These are phyloP conservation scores for Gavialis gangeticus DNA, from an alignment of 2,113 vertebrate genomes.

Conservation along the genomic window DNA sequence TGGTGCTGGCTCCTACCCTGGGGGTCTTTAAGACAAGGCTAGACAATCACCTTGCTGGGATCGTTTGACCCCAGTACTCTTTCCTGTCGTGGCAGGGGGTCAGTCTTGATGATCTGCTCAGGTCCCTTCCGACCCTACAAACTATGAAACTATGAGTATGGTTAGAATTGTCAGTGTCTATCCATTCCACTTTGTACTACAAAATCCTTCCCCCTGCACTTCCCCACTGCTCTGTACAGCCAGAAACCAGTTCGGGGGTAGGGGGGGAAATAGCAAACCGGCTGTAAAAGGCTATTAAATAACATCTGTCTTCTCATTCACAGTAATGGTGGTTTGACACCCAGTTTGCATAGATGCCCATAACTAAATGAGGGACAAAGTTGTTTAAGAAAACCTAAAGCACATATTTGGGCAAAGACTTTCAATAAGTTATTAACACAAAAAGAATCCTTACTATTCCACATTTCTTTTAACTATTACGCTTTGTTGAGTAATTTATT, in stretches of 20 bases:
- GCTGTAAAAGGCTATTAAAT: not conserved
- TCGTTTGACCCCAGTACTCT: too few species aligned
- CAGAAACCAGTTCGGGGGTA: not conserved
- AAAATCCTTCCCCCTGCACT: not conserved
- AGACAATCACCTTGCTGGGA: too few species aligned
- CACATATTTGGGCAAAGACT: not conserved
- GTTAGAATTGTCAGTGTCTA: not conserved
- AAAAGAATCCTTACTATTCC: not conserved
- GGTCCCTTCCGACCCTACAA: too few species aligned
- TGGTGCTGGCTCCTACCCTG: too few species aligned
- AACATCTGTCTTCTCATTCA: not conserved
- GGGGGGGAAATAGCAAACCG: not conserved
- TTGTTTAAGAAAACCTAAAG: not conserved
- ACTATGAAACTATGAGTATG: not conserved
- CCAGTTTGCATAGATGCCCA: not conserved
- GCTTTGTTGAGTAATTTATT: not conserved
- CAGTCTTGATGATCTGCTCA: too few species aligned
- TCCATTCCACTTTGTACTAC: not conserved
- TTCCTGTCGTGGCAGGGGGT: too few species aligned
- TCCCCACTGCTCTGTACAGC: not conserved
- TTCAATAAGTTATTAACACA: not conserved
- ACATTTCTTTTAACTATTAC: conserved; percentile 8
- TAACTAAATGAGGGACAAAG: not conserved
- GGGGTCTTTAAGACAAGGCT: too few species aligned
- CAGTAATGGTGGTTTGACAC: not conserved